Evolutionary conservation across 2,113 vertebrate species (phyloP).

Genomic region (Antennarius striatus): DNA sequence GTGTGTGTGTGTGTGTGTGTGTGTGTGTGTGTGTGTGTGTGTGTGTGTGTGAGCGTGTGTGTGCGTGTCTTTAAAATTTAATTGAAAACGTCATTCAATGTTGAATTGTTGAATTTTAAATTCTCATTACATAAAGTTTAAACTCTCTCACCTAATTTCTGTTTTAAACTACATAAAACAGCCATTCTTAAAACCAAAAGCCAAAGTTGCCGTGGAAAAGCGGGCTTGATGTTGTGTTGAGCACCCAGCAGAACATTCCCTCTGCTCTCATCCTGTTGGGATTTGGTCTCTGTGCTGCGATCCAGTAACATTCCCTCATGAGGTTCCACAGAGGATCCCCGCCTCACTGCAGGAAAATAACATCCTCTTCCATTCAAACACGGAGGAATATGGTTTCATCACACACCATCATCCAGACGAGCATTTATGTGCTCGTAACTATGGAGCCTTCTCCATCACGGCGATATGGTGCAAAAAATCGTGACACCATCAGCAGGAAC

Average conservation of each 20-base stretch:
- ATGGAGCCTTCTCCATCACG: slow-evolving; percentile 8
- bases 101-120: too few species aligned
- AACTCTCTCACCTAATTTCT: too few species aligned
- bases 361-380: slow-evolving; percentile 37
- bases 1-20: neutral
- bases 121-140: too few species aligned
- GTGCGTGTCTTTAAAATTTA: slow-evolving; percentile 2
- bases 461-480: neutral
- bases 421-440: slow-evolving; percentile 15
- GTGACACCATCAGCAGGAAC: neutral
- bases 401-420: slow-evolving; percentile 25
- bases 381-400: slow-evolving; percentile 49
- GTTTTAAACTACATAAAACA: slow-evolving; percentile 15
- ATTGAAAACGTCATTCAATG: neutral
- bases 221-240: slow-evolving; percentile 20
- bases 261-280: slow-evolving; percentile 39
- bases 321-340: slow-evolving; percentile 50
- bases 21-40: neutral
- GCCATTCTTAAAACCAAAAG: slow-evolving; percentile 12
- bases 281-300: slow-evolving; percentile 57
- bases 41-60: neutral
- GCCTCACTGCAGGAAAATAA: slow-evolving; percentile 53
- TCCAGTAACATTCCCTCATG: slow-evolving; percentile 49
- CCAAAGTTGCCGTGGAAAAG: slow-evolving; percentile 21
- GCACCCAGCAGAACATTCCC: slow-evolving; percentile 34